A percentile compares a stretch with the other conserved stretches of the same genome.
These are phyloP conservation scores for Macaca nemestrina DNA, from an alignment of 2,113 vertebrate species.

Conservation along the genomic window DNA sequence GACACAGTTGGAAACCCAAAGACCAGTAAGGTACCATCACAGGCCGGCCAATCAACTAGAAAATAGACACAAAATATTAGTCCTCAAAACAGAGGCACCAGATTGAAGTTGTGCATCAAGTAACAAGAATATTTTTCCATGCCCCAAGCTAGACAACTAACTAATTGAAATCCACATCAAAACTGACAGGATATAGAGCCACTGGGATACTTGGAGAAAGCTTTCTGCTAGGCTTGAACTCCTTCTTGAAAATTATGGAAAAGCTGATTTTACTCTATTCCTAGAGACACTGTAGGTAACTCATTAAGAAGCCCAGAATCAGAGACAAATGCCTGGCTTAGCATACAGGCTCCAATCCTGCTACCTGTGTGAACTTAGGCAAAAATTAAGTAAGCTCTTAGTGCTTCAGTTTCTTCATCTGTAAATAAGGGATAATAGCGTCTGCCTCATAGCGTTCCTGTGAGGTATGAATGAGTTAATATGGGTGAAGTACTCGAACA, in stretches of 20 bases:
- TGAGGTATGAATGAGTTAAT: not conserved
- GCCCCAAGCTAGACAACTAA: not conserved
- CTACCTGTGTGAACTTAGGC: not conserved
- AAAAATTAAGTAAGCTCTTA: not conserved
- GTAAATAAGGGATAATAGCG: not conserved
- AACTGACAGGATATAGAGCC: too few relatives aligned
- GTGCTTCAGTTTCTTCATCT: not conserved
- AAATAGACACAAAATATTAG: conserved; percentile 57
- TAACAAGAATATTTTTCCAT: not conserved
- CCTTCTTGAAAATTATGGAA: not conserved
- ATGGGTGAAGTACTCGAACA: not conserved
- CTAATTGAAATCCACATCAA: too few relatives aligned
- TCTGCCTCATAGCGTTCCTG: not conserved
- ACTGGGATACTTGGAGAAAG: too few relatives aligned
- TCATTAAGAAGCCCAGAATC: not conserved
- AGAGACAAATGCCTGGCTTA: not conserved
- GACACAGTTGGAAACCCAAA: conserved; percentile 96
- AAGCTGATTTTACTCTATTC: not conserved
- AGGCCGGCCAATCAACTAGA: conserved; percentile 93
- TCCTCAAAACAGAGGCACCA: not conserved
- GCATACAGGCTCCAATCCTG: not conserved
- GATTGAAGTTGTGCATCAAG: not conserved
- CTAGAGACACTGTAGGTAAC: too few relatives aligned
- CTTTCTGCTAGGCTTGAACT: not conserved
- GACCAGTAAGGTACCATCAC: conserved; percentile 97